These are phyloP conservation scores for Trichechus manatus DNA, from an alignment of 2,113 vertebrate genomes.

Conservation along the genomic window DNA sequence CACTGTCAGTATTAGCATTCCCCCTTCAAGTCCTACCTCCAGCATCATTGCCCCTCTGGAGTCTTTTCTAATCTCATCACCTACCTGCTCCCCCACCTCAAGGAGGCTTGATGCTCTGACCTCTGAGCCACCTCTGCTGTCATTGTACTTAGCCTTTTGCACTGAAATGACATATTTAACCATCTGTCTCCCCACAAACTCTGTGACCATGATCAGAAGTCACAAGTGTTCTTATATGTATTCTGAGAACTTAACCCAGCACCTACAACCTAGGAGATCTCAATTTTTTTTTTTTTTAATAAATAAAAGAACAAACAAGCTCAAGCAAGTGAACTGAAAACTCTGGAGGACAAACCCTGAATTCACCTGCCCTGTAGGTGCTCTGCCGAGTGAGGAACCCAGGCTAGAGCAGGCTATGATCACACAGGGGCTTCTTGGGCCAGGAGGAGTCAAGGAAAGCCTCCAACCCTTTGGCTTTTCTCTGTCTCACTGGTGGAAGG, in stretches of 20 bases:
- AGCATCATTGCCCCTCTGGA: not conserved
- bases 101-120: not conserved
- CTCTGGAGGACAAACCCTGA: not conserved
- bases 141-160: not conserved
- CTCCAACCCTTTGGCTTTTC: not conserved
- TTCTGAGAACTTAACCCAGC: not conserved
- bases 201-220: accelerated
- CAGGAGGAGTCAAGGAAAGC: not conserved
- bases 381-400: accelerated
- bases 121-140: not conserved
- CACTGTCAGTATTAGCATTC: not conserved
- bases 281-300: not conserved
- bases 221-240: not conserved
- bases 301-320: not conserved
- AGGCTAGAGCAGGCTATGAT: no score
- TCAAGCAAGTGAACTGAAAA: not conserved
- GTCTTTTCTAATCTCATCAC: not conserved
- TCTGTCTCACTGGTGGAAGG: not conserved
- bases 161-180: not conserved
- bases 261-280: not conserved
- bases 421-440: not conserved
- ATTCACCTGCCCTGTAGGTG: no score
- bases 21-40: not conserved
- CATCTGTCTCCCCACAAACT: not conserved
- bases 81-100: no score